Base-by-base conservation (phyloP, 2,888 invertebrate species). In the Argyresthia goedartella region DNA sequence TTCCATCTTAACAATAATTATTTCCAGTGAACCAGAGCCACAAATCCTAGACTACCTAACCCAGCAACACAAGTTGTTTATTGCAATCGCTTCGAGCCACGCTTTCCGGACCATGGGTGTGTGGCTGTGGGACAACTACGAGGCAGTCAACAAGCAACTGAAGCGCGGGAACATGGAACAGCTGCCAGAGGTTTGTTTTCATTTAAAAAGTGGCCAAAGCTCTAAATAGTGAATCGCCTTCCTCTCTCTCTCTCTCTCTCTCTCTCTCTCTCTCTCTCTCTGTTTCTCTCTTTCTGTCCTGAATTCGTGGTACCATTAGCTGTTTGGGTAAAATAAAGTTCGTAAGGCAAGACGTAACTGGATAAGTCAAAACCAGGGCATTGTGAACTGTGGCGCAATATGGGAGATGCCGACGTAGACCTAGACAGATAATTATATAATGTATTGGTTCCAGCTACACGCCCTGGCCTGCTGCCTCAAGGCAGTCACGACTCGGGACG, bases 1-100 rank as follows among this genome's bases (percentile, higher is more conserved):
- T n/a, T n/a, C n/a, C n/a, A n/a, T 25, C 25, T 25, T 2, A 25
- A 4, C 3, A 25, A 25, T 6, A 25, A 25, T 25, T 25, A 6
- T 25, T 25, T 25, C 25, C 60, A 85, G 85, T 9, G 75, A 72
- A 48, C 72, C 75, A 6, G 98, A 98, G 74, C 91, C 92, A 0
- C 95, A 96, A 77, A 94, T 99, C 55, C 79, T 99, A 52, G 96
- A 98, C 66, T 99, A 95, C 67, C 91, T 94, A 52, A 97, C 97
- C 0, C 98, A 98, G 69, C 98, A 97, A 71, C 91, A 95, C 64
- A 97, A 97, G 77, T 73, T 99, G 8, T 93, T 98, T 59, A 94
- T 97, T 0, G 88, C 91, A 54, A 89, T 98, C 54, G 94, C 97
- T 0, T 89, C 93, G 4, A 90, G 92, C 47, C 93, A 95, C 64